Evolutionary conservation across 2,113 vertebrate species (phyloP), one percentile per base, ranked within the genome.

Genomic region (Muscicapa adusta): DNA sequence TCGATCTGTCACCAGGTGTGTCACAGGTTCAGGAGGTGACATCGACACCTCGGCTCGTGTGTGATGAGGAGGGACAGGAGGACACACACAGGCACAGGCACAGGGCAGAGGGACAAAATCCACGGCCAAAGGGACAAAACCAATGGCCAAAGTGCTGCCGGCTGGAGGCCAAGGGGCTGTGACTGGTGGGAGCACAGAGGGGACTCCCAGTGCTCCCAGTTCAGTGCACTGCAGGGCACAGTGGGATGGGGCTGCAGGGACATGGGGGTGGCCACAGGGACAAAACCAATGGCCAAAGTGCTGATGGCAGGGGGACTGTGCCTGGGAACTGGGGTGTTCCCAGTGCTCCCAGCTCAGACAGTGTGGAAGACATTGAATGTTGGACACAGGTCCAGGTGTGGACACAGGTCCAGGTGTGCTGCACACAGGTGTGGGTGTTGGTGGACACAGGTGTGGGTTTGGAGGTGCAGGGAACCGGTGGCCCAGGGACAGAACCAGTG

Each of bases 271-370:
- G 78, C 42, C 63, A 67, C 26, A 67, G 62, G 22, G 62, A 80
- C 62, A 67, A 47, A 80, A 15, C 2, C 62, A 17, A 29, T 72
- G 95, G 96, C 91, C 89, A 96, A 97, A 76, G 97, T 98, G 97
- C 72, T 92, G 92, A 94, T 73, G 66, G 79, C 31, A 20, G 50
- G 24, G 47, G 14, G 8, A 8, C 18, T 23, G 48, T 5, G 42
- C 26, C 17, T 3, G 29, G n/a, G 42, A 47, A 48, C 34, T 26
- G 54, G 45, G 56, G 16, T 5, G 31, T 1, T 43, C 56, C 45
- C 79, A 61, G 79, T 6, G 36, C 31, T 82, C 79, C 66, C 67
- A 43, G 66, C 10, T 24, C 36, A 15, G 78, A 60, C 8, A 0
- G 2, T 3, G 66, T 25, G 79, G 65, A 70, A 70, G 78, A 82